These are phyloP conservation scores for Petrophora chlorosata DNA, from an alignment of 2,888 invertebrate species.

Conservation along the genomic window DNA sequence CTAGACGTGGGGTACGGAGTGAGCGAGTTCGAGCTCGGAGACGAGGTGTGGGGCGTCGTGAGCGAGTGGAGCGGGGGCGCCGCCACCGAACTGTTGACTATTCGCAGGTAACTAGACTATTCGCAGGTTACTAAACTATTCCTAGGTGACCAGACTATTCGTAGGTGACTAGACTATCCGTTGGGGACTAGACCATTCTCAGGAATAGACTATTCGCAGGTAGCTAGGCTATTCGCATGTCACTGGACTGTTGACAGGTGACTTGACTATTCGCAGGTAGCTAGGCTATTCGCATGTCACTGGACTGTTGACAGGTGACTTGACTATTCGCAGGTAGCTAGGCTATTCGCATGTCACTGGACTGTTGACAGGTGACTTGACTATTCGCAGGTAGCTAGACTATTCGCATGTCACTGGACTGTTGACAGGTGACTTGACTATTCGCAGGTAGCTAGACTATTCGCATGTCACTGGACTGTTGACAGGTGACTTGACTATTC, in stretches of 20 bases:
- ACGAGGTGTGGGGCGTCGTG: constrained; percentile 79
- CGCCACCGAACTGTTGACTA: constrained; percentile 68
- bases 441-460: constrained; percentile 57
- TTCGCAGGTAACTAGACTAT: constrained; percentile 57
- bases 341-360: no score
- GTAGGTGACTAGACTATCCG: constrained; percentile 54
- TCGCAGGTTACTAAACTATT: constrained; percentile 54
- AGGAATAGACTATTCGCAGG: constrained; percentile 70
- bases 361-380: no score
- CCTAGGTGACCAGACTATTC: no score
- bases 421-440: no score
- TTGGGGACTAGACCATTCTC: no score
- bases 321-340: constrained; percentile 67
- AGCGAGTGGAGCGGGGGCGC: constrained; percentile 78
- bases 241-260: no score
- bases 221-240: constrained; percentile 33
- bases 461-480: no score
- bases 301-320: no score
- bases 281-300: no score
- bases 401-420: no score
- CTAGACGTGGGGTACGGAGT: constrained; percentile 74
- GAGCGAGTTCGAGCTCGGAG: constrained; percentile 69
- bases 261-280: constrained; percentile 70
- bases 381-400: constrained; percentile 61
- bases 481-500: constrained; percentile 66